Percentiles rank a stretch among this genome's conserved stretches.
These are phyloP conservation scores for Synaphobranchus kaupii DNA, from an alignment of 2,797 vertebrate genomes.

Conservation along the genomic window DNA sequence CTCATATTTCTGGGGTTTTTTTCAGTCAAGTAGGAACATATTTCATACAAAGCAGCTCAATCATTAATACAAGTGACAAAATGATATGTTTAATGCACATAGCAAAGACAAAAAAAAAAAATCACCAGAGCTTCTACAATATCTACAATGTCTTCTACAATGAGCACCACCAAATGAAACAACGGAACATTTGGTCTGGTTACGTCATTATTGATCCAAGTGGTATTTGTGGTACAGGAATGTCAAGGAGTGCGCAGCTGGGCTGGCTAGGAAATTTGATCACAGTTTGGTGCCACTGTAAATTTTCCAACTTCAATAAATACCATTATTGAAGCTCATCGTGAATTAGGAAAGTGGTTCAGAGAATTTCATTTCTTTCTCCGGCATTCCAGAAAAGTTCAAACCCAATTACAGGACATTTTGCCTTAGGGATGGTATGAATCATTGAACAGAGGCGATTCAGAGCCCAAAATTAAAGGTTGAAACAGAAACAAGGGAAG, in stretches of 20 bases:
- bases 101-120: neutral
- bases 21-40: neutral
- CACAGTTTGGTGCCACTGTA: constrained; percentile 74
- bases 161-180: neutral
- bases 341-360: constrained; percentile 64
- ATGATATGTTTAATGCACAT: neutral
- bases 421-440: constrained; percentile 54
- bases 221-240: neutral
- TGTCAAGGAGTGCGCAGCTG: constrained; percentile 64
- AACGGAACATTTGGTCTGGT: constrained; percentile 2
- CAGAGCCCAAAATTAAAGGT: constrained; percentile 52
- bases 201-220: constrained; percentile 14
- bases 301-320: constrained; percentile 71
- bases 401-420: constrained; percentile 60
- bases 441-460: constrained; percentile 49
- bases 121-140: neutral
- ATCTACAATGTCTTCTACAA: too few relatives aligned
- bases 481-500: constrained; percentile 44
- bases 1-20: neutral
- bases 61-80: neutral
- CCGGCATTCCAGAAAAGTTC: constrained; percentile 48
- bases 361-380: constrained; percentile 47
- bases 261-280: constrained; percentile 72
- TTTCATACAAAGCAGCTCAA: neutral
- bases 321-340: constrained; percentile 52